Evolutionary conservation across 2,888 invertebrate species (phyloP).

Genomic region (Calliopum simillimum): DNA sequence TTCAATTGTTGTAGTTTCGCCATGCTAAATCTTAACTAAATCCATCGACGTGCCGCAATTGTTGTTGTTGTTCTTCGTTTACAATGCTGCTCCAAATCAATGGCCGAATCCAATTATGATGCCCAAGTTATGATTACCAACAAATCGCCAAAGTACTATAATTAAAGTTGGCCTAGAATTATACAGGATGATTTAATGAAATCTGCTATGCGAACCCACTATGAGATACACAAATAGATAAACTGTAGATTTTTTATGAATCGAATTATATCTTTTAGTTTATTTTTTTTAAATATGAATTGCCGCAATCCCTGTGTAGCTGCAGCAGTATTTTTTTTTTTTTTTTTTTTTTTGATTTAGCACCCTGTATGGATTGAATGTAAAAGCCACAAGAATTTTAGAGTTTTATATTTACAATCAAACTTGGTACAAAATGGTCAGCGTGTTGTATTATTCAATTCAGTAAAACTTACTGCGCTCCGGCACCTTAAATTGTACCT

Average conservation of each 20-base stretch:
- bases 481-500: too few relatives aligned
- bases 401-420: neutral
- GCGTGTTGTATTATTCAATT: slow-evolving; percentile 47
- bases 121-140: slow-evolving; percentile 29
- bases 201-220: neutral
- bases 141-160: slow-evolving; percentile 21
- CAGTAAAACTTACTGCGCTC: slow-evolving; percentile 39
- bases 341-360: neutral
- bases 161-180: slow-evolving; percentile 27
- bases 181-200: neutral
- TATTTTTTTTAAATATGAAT: neutral
- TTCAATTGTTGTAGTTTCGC: neutral
- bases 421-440: slow-evolving; percentile 33
- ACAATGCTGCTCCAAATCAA: slow-evolving; percentile 5
- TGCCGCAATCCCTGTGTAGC: neutral
- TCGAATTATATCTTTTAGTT: too few relatives aligned
- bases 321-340: neutral
- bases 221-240: too few relatives aligned
- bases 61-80: neutral
- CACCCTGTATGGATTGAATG: neutral
- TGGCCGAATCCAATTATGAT: slow-evolving; percentile 15
- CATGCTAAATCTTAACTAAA: slow-evolving; percentile 8
- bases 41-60: slow-evolving; percentile 2
- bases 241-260: too few relatives aligned
- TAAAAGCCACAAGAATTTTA: neutral